Percentiles rank a stretch among this genome's conserved stretches.
These are phyloP conservation scores for Thecocarcelia acutangulata DNA, from an alignment of 2,888 invertebrate species.

Conservation along the genomic window DNA sequence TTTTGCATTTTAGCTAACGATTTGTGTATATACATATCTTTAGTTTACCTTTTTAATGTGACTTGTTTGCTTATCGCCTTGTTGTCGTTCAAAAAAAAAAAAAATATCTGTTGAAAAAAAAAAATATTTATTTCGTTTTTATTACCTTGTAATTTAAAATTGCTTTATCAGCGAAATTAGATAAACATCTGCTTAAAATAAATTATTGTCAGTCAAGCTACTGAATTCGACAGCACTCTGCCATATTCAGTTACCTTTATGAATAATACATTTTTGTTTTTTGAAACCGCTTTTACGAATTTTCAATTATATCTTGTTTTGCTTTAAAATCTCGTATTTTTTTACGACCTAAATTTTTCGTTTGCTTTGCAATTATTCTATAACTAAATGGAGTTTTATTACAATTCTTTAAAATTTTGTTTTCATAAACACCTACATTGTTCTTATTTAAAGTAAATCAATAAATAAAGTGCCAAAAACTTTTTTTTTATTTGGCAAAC, in stretches of 20 bases:
- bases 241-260: slow-evolving; percentile 18
- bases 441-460: slow-evolving; percentile 15
- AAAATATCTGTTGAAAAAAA: neutral
- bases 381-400: slow-evolving; percentile 24
- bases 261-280: slow-evolving; percentile 29
- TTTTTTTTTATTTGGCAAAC: slow-evolving; percentile 13
- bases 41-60: no score
- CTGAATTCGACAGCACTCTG: slow-evolving; percentile 11
- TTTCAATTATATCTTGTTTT: slow-evolving; percentile 26
- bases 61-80: neutral
- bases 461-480: slow-evolving; percentile 2
- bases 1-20: no score
- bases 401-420: slow-evolving; percentile 2
- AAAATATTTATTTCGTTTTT: slow-evolving; percentile 11
- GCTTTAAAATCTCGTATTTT: slow-evolving; percentile 23
- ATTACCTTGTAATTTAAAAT: slow-evolving; percentile 29
- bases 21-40: no score
- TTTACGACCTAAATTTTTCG: slow-evolving; percentile 29
- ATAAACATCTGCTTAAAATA: slow-evolving; percentile 62
- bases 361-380: slow-evolving; percentile 7
- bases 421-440: slow-evolving; percentile 35
- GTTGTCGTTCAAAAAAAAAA: no score
- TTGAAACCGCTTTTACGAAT: neutral
- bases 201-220: slow-evolving; percentile 9
- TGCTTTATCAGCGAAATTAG: slow-evolving; percentile 61